These are phyloP conservation scores for Muraenolepis orangiensis DNA, from an alignment of 2,797 vertebrate species.

Conservation along the genomic window DNA sequence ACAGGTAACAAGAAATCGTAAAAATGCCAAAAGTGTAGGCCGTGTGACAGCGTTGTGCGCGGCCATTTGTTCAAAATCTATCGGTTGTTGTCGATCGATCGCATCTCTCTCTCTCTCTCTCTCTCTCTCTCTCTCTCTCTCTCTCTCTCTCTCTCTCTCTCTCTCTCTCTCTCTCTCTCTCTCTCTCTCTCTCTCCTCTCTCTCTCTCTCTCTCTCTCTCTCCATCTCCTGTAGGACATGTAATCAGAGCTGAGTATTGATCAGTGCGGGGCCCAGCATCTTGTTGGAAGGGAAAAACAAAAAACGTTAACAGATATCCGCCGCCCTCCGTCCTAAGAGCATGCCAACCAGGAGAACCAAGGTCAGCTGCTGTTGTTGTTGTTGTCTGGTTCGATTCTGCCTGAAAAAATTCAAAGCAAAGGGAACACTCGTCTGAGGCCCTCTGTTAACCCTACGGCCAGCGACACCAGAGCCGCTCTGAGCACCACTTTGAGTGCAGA, in stretches of 20 bases:
- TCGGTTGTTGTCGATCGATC: slow-evolving; percentile 30
- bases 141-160: slow-evolving; percentile 12
- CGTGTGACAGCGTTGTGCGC: background rate
- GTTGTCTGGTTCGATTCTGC: no score
- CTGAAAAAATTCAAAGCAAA: no score
- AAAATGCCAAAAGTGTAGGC: slow-evolving; percentile 15
- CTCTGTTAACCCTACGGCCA: no score
- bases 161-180: slow-evolving; percentile 11
- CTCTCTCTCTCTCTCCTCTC: background rate
- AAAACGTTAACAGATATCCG: no score
- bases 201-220: slow-evolving; percentile 8
- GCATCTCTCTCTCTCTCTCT: slow-evolving; percentile 7
- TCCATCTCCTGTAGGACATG: no score
- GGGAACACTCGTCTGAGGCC: no score
- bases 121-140: slow-evolving; percentile 11
- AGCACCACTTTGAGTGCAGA: no score
- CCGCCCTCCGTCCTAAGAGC: no score
- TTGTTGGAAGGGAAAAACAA: no score
- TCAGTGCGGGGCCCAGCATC: slow-evolving; percentile 2
- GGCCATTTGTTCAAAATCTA: slow-evolving; percentile 31
- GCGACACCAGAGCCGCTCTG: no score
- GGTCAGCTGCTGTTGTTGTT: no score
- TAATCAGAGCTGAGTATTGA: slow-evolving; percentile 38
- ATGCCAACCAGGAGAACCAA: no score
- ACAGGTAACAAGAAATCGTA: background rate